These are phyloP conservation scores for Smutsia temminckii DNA, from an alignment of 2,797 vertebrate species.

Conservation along the genomic window DNA sequence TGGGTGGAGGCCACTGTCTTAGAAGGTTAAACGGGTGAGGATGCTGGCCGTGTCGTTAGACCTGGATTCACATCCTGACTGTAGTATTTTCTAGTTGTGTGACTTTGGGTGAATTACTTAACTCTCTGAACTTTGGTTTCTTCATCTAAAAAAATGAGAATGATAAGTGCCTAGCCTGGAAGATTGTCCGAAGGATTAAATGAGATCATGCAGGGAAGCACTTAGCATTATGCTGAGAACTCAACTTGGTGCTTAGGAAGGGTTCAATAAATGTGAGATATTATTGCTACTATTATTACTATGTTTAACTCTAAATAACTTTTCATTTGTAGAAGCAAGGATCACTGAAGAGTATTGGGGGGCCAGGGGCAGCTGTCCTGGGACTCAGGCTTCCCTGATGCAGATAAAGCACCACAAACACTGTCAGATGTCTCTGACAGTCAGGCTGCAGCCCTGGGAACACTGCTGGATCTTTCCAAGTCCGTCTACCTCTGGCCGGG, in stretches of 20 bases:
- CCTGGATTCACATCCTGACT: background rate
- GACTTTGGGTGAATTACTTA: background rate
- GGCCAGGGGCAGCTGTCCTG: background rate
- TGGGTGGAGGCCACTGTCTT: background rate
- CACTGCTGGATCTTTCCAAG: background rate
- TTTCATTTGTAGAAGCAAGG: background rate
- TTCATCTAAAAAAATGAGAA: background rate
- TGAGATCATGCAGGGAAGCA: background rate
- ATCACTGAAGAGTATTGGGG: background rate
- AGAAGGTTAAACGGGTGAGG: background rate
- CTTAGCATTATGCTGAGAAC: background rate
- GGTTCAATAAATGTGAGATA: background rate
- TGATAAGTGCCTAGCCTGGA: background rate
- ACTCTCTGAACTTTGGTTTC: background rate
- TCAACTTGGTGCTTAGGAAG: background rate
- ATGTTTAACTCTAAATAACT: background rate
- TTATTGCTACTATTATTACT: background rate
- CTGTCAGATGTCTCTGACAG: background rate
- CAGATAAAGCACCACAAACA: background rate
- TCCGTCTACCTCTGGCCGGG: background rate
- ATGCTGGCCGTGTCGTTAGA: background rate
- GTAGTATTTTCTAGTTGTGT: background rate
- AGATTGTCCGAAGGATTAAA: background rate
- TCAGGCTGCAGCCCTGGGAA: background rate
- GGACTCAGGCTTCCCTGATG: background rate